A percentile compares a stretch with the other conserved stretches of the same genome.
These are phyloP conservation scores for Trachythela sp. DNA, from an alignment of 64 coral and sea anemone species.

Conservation along the genomic window DNA sequence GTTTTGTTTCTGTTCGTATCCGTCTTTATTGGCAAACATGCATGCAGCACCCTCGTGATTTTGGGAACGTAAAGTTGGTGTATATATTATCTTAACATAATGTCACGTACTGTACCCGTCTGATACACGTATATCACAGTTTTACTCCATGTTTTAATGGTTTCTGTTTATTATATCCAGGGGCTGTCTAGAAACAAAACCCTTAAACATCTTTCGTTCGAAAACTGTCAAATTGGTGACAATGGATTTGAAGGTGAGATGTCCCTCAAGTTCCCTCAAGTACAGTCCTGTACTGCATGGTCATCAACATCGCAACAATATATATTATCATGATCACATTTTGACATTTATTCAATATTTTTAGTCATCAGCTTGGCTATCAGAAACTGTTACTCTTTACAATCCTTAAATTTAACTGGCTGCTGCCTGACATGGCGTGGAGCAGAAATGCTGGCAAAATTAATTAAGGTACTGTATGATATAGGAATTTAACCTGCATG, in stretches of 20 bases:
- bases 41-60: too few species aligned
- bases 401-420: slow-evolving; percentile 81
- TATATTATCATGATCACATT: too few species aligned
- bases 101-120: too few species aligned
- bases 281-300: too few species aligned
- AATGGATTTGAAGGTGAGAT: slow-evolving; percentile 89
- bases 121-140: too few species aligned
- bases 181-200: slow-evolving; percentile 78
- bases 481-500: not conserved
- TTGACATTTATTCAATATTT: slow-evolving; percentile 50
- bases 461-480: slow-evolving; percentile 59
- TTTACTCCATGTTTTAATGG: too few species aligned
- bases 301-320: too few species aligned
- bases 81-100: too few species aligned
- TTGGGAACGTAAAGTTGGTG: too few species aligned
- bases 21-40: too few species aligned
- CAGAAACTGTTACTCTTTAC: slow-evolving; percentile 63
- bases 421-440: slow-evolving; percentile 89
- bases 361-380: slow-evolving; percentile 63
- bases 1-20: too few species aligned
- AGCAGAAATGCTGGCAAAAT: slow-evolving; percentile 79
- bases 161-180: slow-evolving; percentile 24
- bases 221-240: slow-evolving; percentile 98
- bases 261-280: too few species aligned
- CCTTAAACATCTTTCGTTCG: slow-evolving; percentile 76